Base-by-base conservation (phyloP, 1,140 invertebrate species). In the Apolygus lucorum region DNA sequence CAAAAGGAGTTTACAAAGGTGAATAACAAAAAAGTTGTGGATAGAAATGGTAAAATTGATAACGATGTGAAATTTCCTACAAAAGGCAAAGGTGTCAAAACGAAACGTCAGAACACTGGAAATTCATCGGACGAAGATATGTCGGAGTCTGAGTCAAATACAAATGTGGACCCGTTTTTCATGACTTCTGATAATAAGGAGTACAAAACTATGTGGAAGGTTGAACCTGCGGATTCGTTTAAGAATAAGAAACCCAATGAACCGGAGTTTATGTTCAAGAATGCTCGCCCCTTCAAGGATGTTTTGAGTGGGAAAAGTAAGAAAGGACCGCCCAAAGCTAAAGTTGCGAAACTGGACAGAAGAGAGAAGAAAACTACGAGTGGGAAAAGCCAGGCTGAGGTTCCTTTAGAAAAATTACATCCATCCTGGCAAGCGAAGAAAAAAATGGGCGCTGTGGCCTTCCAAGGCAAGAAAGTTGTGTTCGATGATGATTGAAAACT, bases 391-490 rank as follows among this genome's bases (percentile, higher is more conserved):
- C 4, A 4, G 4, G 4, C 4, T 4, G 4, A 4, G 17, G 34
- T 42, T 17, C 4, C 17, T 17, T 22, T 59, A 4, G 54, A 59
- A 59, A 59, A 24, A 4, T 22, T 59, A 4, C 54, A 59, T 21
- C 54, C 54, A 4, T 59, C 54, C 11, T 59, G 54, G 54, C 54
- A 59, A 22, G 54, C 54, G 11, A 59, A 59, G 54, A 59, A 59
- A 59, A 59, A 59, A 24, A 11, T 59, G 54, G 22, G 8, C 22
- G 22, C 54, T 17, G 54, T 22, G 11, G 13, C 54, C 2, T 59
- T 59, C 22, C 54, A 59, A 59, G 54, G 54, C 54, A 59, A 59
- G 22, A 59, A 59, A 59, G 54, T 59, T 59, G 54, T 59, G 54
- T 59, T 59, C 22, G 54, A 59, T 22, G 54, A 59, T 22, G 11